Base-by-base conservation (phyloP, 2,797 vertebrate species). In the Gadopsis bispinosus region DNA sequence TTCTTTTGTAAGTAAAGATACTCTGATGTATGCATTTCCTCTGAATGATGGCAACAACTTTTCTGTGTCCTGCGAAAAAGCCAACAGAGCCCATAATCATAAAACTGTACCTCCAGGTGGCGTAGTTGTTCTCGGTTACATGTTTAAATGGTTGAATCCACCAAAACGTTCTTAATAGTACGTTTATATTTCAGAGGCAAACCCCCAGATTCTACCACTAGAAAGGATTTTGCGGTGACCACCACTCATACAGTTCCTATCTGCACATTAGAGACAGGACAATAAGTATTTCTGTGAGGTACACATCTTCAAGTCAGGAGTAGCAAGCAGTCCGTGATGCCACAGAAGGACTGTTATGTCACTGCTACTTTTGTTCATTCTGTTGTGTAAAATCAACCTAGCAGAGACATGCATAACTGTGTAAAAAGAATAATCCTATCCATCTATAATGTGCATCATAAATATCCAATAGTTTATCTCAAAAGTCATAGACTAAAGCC, bases 81-180 rank as follows among this genome's bases (percentile, higher is more conserved):
- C 20, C 22, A 39, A 5, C 10, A 37, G 8, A 35, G 22, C 20
- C 17, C 0, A 9, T 22, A 19, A 19, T 63, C 6, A 31, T 33
- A 26, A 33, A 58, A 17, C 2, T 3, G 17, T 13, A 58, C 75
- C 83, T 81, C 41, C 39, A 79, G 66, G 53, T 78, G 69, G 74
- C 14, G 69, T 53, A 41, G 17, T 79, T 53, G 62, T 61, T 73
- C 14, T 64, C 39, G 7, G 9, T 45, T 5, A 1, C 5, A 5
- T 29, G 20, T 51, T 73, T 65, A 12, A 65, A 60, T 58, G 22
- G n/a, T 7, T 20, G 37, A 55, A 56, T 59, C 8, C 37, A 71
- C n/a, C 12, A 13, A 20, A 69, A 45, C 19, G 3, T 35, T 26
- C 26, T 26, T 26, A 63, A 29, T 71, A 8, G 2, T 29, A 33